phyloP scores from a whole-genome alignment of 2,797 vertebrate genomes.

The Petrocephalus schoutedeni region DNA sequence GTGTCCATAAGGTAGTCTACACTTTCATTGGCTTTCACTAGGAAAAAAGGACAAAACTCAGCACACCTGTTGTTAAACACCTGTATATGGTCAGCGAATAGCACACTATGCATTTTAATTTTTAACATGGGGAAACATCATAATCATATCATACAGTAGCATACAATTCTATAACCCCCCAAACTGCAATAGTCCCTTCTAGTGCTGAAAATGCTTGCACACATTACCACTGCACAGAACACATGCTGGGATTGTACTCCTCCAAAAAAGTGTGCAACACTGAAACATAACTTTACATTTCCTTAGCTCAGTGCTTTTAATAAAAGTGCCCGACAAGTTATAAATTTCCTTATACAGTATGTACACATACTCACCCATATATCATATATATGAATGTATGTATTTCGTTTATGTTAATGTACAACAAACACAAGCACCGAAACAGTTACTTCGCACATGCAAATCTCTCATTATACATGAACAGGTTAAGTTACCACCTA shows the following conservation, averaged over 20 bases:
- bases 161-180: not conserved
- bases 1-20: not conserved
- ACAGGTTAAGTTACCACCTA: not conserved
- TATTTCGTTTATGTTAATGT: not conserved
- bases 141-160: not conserved
- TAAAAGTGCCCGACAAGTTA: not conserved
- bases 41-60: not conserved
- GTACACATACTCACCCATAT: not conserved
- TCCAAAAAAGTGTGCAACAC: not conserved
- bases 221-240: not conserved
- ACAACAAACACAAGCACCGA: not conserved
- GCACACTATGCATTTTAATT: not conserved
- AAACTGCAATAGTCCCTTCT: not conserved
- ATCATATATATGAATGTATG: conserved; percentile 2
- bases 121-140: not conserved
- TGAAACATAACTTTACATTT: not conserved
- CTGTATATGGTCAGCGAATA: not conserved
- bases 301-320: conserved; percentile 1
- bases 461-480: not conserved
- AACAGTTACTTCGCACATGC: conserved; percentile 5
- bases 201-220: not conserved
- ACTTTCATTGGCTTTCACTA: not conserved
- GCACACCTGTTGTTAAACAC: not conserved
- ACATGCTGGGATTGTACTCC: not conserved
- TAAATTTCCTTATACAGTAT: conserved; percentile 14